phyloP scores from a whole-genome alignment of 2,888 invertebrate species.

The Apamea sordens region DNA sequence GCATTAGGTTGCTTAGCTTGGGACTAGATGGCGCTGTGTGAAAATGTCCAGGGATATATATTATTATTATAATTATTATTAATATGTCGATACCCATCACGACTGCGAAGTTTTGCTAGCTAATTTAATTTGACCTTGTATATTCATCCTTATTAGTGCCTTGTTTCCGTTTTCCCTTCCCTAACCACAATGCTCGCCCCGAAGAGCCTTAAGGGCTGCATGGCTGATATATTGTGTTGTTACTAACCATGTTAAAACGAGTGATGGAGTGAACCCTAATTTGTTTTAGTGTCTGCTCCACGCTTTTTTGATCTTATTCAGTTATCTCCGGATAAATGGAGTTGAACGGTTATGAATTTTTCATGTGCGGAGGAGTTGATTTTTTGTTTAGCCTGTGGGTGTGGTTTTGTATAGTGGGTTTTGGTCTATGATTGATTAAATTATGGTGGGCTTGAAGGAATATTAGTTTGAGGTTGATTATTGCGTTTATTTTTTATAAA shows the following conservation, averaged over 20 bases:
- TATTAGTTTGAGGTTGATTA: not conserved
- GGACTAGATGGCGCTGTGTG: no score
- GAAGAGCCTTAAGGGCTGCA: constrained; percentile 53
- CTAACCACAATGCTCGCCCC: constrained; percentile 22
- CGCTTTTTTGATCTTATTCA: constrained; percentile 59
- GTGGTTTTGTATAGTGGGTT: not conserved
- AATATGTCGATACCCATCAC: not conserved
- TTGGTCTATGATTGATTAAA: constrained; percentile 26
- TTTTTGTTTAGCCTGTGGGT: constrained; percentile 26
- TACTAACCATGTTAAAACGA: constrained; percentile 59
- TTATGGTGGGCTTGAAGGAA: not conserved
- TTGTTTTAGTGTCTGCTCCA: constrained; percentile 51
- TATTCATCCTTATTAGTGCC: constrained; percentile 33
- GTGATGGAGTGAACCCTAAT: constrained; percentile 65
- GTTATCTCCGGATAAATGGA: constrained; percentile 47
- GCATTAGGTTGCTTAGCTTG: no score
- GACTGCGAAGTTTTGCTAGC: not conserved
- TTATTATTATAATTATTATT: no score
- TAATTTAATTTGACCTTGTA: not conserved
- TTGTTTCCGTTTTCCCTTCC: constrained; percentile 5
- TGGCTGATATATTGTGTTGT: constrained; percentile 58
- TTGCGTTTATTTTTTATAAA: not conserved
- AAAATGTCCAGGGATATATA: no score
- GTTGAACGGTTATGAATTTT: constrained; percentile 59
- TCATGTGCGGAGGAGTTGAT: constrained; percentile 34